Percentiles rank a stretch among this genome's conserved stretches.
These are phyloP conservation scores for Apogon talboti DNA, from an alignment of 2,797 vertebrate genomes.

Conservation along the genomic window DNA sequence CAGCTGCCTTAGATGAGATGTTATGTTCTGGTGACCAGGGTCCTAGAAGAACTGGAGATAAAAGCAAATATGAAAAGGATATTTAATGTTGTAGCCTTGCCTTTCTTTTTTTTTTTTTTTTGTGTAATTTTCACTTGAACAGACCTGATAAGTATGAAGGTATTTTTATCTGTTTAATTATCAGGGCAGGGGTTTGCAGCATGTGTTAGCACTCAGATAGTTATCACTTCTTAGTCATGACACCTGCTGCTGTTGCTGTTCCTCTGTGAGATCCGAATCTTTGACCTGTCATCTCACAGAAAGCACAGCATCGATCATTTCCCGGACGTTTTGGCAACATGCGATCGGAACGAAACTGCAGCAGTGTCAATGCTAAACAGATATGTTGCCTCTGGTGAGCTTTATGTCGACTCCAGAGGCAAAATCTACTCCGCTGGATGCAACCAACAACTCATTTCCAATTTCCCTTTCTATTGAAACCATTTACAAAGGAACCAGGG, in stretches of 20 bases:
- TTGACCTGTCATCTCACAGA: slow-evolving; percentile 5
- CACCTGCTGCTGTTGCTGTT: slow-evolving; percentile 13
- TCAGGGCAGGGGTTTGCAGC: slow-evolving; percentile 20
- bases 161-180: slow-evolving; percentile 59
- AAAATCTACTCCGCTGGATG: slow-evolving; percentile 1
- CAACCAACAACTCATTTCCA: neutral
- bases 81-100: slow-evolving; percentile 24
- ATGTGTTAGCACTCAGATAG: slow-evolving; percentile 33
- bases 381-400: neutral
- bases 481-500: slow-evolving; percentile 8
- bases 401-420: neutral
- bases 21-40: slow-evolving; percentile 4
- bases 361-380: neutral
- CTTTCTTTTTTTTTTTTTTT: neutral
- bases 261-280: slow-evolving; percentile 7
- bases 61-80: slow-evolving; percentile 40
- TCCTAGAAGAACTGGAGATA: slow-evolving; percentile 10
- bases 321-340: neutral
- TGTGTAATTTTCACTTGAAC: slow-evolving; percentile 16
- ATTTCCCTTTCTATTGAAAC: neutral
- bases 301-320: neutral
- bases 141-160: slow-evolving; percentile 30
- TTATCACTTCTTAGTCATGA: slow-evolving; percentile 45
- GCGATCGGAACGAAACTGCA: neutral
- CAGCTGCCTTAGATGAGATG: slow-evolving; percentile 19